These are phyloP conservation scores for Dryas iulia DNA, from an alignment of 1,140 invertebrate species.

Conservation along the genomic window DNA sequence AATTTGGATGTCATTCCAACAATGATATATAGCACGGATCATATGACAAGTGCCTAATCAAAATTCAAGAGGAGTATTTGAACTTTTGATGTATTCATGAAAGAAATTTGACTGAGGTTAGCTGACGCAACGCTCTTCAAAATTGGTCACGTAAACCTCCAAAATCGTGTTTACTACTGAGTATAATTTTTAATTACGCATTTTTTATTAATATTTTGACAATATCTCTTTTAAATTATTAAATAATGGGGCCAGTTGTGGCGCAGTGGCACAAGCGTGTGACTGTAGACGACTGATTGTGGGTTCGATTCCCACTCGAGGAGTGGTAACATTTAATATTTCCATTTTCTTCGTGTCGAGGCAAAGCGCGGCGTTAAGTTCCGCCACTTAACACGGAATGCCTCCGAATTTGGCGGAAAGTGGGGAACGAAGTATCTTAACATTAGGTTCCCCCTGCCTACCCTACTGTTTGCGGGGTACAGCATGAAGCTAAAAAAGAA, in stretches of 20 bases:
- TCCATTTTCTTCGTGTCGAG: neutral
- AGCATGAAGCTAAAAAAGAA: too few species aligned
- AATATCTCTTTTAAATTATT: too few species aligned
- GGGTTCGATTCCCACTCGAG: neutral
- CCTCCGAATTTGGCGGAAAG: neutral
- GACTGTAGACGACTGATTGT: neutral
- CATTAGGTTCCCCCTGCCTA: neutral
- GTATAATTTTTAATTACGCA: neutral
- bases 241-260: neutral
- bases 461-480: too few species aligned
- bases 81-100: slow-evolving; percentile 61
- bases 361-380: neutral
- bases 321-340: neutral
- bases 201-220: neutral
- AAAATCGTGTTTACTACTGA: slow-evolving; percentile 1
- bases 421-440: neutral
- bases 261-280: neutral
- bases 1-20: slow-evolving; percentile 64
- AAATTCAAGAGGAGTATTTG: slow-evolving; percentile 62
- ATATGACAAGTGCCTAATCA: slow-evolving; percentile 53
- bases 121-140: slow-evolving; percentile 44
- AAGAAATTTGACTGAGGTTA: slow-evolving; percentile 53
- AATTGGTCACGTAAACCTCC: slow-evolving; percentile 46
- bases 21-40: slow-evolving; percentile 60
- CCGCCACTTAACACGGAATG: neutral